Evolutionary conservation across 2,888 invertebrate species (phyloP).

Genomic region (Dioctria rufipes): DNA sequence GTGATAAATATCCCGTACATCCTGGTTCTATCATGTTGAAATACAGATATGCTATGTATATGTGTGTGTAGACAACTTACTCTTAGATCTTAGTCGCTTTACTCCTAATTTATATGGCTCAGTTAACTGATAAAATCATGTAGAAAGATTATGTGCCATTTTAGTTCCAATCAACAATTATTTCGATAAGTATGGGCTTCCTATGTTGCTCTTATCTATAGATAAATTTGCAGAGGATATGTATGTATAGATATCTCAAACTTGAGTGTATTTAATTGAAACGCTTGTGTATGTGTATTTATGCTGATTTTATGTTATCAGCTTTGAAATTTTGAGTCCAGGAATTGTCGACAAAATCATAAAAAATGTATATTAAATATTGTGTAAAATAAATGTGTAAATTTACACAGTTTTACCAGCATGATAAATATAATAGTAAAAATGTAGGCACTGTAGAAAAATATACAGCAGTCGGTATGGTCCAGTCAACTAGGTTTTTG

Average conservation of each 20-base stretch:
- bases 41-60: background rate
- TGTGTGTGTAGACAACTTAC: background rate
- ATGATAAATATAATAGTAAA: too few relatives aligned
- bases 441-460: too few relatives aligned
- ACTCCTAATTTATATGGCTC: conserved; percentile 43
- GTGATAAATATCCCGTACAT: conserved; percentile 44
- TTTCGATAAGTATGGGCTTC: conserved; percentile 38
- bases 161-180: conserved; percentile 11
- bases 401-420: too few relatives aligned
- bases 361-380: too few relatives aligned
- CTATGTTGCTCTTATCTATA: conserved; percentile 4
- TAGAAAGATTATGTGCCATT: conserved; percentile 39
- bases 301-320: too few relatives aligned
- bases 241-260: too few relatives aligned
- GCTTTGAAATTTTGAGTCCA: too few relatives aligned
- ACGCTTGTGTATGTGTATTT: background rate
- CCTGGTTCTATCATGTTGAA: conserved; percentile 25
- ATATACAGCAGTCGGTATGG: too few relatives aligned
- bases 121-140: conserved; percentile 48
- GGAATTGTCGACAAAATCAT: too few relatives aligned
- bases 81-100: conserved; percentile 5
- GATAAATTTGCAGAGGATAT: background rate
- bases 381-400: too few relatives aligned
- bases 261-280: conserved; percentile 24
- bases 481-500: too few relatives aligned